Base-by-base conservation (phyloP, 2,797 vertebrate species). In the Melanotaenia nigrans region DNA sequence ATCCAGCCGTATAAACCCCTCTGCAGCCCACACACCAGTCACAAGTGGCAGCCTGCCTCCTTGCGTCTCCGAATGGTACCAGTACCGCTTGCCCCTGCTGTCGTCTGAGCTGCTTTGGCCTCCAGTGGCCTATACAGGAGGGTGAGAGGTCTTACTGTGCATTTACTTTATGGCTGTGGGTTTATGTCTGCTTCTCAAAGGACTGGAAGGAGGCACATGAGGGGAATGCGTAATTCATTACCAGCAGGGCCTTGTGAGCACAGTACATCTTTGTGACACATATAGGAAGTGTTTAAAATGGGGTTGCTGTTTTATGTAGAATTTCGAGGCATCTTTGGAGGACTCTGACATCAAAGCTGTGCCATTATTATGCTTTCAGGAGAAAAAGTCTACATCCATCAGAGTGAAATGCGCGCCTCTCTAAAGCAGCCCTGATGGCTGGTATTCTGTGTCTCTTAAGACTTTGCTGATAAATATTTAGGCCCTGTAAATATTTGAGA, bases 391-490 rank as follows among this genome's bases (percentile, higher is more conserved):
- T 73, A 80, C 82, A 89, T 90, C 75, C 84, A 84, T 91, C 85
- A 85, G 61, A 30, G 60, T 80, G 72, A 89, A 84, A 89, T 84
- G 77, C 74, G 65, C 61, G 73, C 51, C 66, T 85, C 79, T 83
- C 51, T 32, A 64, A 77, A 83, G 75, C 75, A 79, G 68, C 73
- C 71, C 61, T 60, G 75, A 73, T 81, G 74, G 70, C 71, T 66
- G 75, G 30, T 75, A 47, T 84, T 81, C 71, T 71, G 64, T 63
- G 68, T 81, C 85, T 79, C 79, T 75, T 73, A 84, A 88, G 85
- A 81, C 78, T 79, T 73, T 79, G 67, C 82, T 78, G 77, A 84
- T 88, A 88, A 88, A 90, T 92, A 93, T 92, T 87, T 82, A 91
- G 68, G 1, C 64, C 69, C 77, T 80, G 81, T 88, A 89, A 89